phyloP scores from a whole-genome alignment of 2,888 invertebrate species.

The Microplitis manilae region DNA sequence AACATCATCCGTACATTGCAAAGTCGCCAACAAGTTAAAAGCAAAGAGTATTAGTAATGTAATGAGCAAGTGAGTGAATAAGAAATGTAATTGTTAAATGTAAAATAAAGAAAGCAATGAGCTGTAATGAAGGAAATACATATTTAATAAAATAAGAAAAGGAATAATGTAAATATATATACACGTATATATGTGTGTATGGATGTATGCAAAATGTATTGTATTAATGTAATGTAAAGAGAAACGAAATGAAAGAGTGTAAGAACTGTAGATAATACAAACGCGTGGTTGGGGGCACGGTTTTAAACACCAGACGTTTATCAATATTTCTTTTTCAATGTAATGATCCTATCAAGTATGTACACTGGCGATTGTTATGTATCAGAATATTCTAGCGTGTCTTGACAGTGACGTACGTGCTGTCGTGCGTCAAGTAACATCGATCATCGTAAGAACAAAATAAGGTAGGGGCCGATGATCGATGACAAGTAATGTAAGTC shows the following conservation, averaged over 20 bases:
- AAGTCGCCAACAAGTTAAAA: conserved; percentile 19
- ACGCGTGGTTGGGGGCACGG: conserved; percentile 25
- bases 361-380: conserved; percentile 17
- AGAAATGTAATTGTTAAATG: background rate
- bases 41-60: background rate
- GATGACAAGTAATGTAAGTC: conserved; percentile 18
- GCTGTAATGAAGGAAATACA: background rate
- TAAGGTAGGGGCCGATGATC: conserved; percentile 19
- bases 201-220: background rate
- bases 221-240: background rate
- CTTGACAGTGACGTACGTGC: conserved; percentile 34
- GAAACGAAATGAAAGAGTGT: background rate
- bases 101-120: background rate
- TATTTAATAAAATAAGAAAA: background rate
- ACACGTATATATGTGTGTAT: too few relatives aligned
- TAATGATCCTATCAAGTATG: conserved; percentile 27
- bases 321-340: conserved; percentile 28
- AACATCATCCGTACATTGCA: conserved; percentile 44
- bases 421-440: conserved; percentile 29
- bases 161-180: background rate
- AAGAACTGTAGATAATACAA: conserved; percentile 32
- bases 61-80: background rate
- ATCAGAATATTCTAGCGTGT: conserved; percentile 32
- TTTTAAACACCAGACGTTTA: conserved; percentile 36
- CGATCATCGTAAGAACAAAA: background rate